Percentiles rank a stretch among this genome's conserved stretches.
phyloP scores from a whole-genome alignment of 2,113 vertebrate species.

The Equus quagga region DNA sequence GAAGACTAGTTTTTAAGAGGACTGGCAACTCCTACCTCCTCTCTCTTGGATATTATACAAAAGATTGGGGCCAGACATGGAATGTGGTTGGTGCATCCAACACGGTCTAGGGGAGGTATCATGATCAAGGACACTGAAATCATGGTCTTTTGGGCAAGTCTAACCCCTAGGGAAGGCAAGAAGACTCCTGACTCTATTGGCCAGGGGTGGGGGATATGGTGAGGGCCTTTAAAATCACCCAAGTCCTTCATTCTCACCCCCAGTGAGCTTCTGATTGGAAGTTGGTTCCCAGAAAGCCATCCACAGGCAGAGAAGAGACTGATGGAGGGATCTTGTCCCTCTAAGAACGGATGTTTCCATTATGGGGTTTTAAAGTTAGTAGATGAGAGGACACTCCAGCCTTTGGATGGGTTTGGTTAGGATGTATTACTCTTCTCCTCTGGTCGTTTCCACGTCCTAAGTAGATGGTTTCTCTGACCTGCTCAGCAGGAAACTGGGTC shows the following conservation, averaged over 20 bases:
- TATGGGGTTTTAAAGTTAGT: background rate
- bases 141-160: background rate
- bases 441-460: background rate
- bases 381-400: background rate
- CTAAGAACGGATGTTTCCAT: background rate
- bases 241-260: background rate
- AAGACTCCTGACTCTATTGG: background rate
- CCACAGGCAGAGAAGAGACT: background rate
- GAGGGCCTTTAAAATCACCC: background rate
- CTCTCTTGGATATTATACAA: background rate
- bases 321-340: background rate
- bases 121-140: background rate
- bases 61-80: background rate
- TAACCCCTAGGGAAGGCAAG: background rate
- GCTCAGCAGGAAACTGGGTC: too few species aligned
- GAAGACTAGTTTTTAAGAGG: background rate
- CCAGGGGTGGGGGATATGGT: accelerated
- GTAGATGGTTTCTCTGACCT: background rate
- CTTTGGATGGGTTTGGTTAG: background rate
- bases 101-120: too few species aligned
- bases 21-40: background rate
- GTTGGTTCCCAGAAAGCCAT: background rate
- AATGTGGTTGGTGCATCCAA: accelerated
- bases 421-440: too few species aligned
- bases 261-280: background rate